These are phyloP conservation scores for Heterodera schachtii DNA, from an alignment of 1,140 invertebrate species.

Conservation along the genomic window DNA sequence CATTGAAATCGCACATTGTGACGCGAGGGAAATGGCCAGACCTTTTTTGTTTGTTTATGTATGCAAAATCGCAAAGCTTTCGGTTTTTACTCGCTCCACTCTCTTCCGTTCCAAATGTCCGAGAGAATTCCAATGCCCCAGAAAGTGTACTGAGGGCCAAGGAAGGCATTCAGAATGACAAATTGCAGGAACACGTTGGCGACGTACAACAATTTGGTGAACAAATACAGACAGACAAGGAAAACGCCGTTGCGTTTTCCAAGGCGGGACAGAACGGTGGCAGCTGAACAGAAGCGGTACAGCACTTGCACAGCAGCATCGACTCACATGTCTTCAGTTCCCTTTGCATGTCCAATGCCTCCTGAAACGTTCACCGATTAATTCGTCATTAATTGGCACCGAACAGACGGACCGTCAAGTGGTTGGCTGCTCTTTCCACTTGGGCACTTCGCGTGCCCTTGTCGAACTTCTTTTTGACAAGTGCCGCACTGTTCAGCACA, in stretches of 20 bases:
- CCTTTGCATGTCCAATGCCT: constrained; percentile 62
- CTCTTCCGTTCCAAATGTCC: constrained; percentile 66
- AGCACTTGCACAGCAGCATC: constrained; percentile 15
- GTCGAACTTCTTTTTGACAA: constrained; percentile 61
- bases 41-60: constrained; percentile 1
- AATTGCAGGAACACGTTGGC: constrained; percentile 69
- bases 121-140: constrained; percentile 68
- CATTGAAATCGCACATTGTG: constrained; percentile 69
- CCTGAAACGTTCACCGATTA: constrained; percentile 24
- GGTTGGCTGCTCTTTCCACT: constrained; percentile 58
- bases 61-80: neutral
- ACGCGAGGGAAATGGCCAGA: constrained; percentile 65
- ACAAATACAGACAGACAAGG: constrained; percentile 68
- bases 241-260: constrained; percentile 69
- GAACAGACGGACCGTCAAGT: constrained; percentile 35
- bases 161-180: constrained; percentile 69
- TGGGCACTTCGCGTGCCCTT: constrained; percentile 50
- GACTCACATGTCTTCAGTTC: constrained; percentile 56
- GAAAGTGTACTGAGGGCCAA: constrained; percentile 68
- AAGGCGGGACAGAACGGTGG: constrained; percentile 32
- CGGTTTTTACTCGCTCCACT: constrained; percentile 64
- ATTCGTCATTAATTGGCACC: neutral
- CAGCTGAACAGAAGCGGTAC: constrained; percentile 29
- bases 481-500: constrained; percentile 60
- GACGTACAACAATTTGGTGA: constrained; percentile 69